Evolutionary conservation across 2,797 vertebrate genomes (phyloP).

Genomic region (Pantherophis alleghaniensis): DNA sequence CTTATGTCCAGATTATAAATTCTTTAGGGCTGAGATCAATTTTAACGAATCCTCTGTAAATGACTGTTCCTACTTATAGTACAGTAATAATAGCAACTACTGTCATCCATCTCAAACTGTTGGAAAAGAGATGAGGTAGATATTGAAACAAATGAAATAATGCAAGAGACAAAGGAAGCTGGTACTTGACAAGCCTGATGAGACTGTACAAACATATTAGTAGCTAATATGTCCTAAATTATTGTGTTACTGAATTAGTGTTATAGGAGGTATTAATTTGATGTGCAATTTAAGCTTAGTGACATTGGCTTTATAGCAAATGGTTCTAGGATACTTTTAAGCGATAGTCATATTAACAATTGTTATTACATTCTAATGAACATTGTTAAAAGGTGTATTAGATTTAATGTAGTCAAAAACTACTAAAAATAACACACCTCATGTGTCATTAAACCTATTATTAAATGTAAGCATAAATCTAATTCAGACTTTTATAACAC

Average conservation of each 20-base stretch:
- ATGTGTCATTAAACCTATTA: conserved; percentile 15
- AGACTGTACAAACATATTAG: not conserved
- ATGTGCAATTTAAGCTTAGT: conserved; percentile 17
- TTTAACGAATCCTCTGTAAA: not conserved
- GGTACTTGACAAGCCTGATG: not conserved
- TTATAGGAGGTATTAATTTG: conserved; percentile 19
- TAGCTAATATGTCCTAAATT: conserved; percentile 19
- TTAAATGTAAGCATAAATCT: conserved; percentile 38
- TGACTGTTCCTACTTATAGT: no score
- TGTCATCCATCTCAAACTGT: not conserved
- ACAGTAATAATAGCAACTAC: not conserved
- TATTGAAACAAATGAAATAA: not conserved
- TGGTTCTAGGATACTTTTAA: not conserved
- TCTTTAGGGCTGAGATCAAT: not conserved
- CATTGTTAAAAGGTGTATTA: conserved; percentile 18
- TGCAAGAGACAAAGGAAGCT: not conserved
- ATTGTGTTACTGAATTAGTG: conserved; percentile 12
- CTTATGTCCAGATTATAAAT: not conserved
- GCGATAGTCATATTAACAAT: conserved; percentile 15
- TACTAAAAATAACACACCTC: conserved; percentile 6
- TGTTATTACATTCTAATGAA: conserved; percentile 19
- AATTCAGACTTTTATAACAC: conserved; percentile 9
- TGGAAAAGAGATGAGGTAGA: not conserved
- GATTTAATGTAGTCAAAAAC: conserved; percentile 25
- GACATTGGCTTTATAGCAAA: conserved; percentile 16